Percentiles rank a stretch among this genome's conserved stretches.
These are phyloP conservation scores for Coluber constrictor DNA, from an alignment of 2,797 vertebrate species.

Conservation along the genomic window DNA sequence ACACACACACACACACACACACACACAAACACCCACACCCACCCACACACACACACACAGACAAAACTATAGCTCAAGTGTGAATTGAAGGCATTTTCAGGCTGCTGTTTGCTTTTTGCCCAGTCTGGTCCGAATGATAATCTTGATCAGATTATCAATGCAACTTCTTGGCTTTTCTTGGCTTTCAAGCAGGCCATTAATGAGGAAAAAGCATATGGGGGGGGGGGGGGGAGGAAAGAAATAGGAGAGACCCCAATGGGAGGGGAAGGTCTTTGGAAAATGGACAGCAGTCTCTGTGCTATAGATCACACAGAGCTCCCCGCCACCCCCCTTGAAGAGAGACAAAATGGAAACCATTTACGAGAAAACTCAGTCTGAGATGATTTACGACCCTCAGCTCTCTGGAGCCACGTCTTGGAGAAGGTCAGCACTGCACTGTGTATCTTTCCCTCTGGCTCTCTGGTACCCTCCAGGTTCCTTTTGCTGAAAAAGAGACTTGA, in stretches of 20 bases:
- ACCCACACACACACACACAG: no score
- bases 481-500: not conserved
- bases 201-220: conserved; percentile 19
- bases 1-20: no score
- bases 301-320: conserved; percentile 40
- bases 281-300: conserved; percentile 41
- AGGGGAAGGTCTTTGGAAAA: conserved; percentile 33
- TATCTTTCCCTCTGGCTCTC: not conserved
- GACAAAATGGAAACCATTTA: conserved; percentile 53
- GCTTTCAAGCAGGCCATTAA: conserved; percentile 42
- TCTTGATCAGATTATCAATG: conserved; percentile 25
- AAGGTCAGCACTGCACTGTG: not conserved
- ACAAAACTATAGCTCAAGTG: not conserved
- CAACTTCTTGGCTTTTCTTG: conserved; percentile 35
- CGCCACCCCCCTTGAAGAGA: conserved; percentile 32
- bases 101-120: conserved; percentile 6
- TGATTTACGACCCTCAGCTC: conserved; percentile 41
- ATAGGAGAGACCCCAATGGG: not conserved
- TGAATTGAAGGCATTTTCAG: conserved; percentile 9
- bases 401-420: conserved; percentile 5
- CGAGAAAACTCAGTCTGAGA: conserved; percentile 35
- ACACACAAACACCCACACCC: no score
- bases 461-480: not conserved
- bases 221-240: not conserved
- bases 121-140: not conserved